Base-by-base conservation (phyloP, 2,888 invertebrate genomes). In the Nesidiocoris tenuis region DNA sequence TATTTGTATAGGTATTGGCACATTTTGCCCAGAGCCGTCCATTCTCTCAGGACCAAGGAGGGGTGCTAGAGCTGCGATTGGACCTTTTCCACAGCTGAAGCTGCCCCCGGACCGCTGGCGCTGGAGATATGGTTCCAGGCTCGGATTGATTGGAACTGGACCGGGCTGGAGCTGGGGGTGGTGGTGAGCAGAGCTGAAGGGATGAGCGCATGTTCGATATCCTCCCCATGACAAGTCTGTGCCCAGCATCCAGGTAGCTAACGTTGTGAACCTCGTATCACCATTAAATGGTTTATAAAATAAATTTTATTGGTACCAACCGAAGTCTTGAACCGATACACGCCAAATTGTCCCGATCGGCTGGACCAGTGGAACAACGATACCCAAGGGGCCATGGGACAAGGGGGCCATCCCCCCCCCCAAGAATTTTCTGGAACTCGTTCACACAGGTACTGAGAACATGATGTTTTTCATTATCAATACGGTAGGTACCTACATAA, bases 1-100 rank as follows among this genome's bases (percentile, higher is more conserved):
- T 81, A 95, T 93, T 85, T 98, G 98, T 77, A 98, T 95, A 0
- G 98, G 95, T 79, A 98, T 91, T 0, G 98, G 98, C 78, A 98
- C 87, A 75, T 90, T 88, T 82, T 93, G 90, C 82, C 94, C 94
- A 81, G 81, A 75, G 25, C 80, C 82, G 64, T 83, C 82, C 83
- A 82, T 83, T n/a, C 78, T 76, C 24, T n/a, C n/a, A n/a, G 67
- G 57, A 68, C 68, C 25, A 12, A 12, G 3, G 56, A 39, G 39
- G 39, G 39, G 39, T 39, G 39, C 67, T 67, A 59, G 17, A 5
- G 5, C 3, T 5, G 59, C 5, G 5, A 59, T 3, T 5, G 3
- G 17, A n/a, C 17, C 59, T 18, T 17, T 18, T 59, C 17, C 12
- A 12, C 54, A 7, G 54, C 7, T 7, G 7, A 7, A 19, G 59